Conservation (phyloP, 2,797 vertebrate species). For the Mormyrus proboscirostris region DNA sequence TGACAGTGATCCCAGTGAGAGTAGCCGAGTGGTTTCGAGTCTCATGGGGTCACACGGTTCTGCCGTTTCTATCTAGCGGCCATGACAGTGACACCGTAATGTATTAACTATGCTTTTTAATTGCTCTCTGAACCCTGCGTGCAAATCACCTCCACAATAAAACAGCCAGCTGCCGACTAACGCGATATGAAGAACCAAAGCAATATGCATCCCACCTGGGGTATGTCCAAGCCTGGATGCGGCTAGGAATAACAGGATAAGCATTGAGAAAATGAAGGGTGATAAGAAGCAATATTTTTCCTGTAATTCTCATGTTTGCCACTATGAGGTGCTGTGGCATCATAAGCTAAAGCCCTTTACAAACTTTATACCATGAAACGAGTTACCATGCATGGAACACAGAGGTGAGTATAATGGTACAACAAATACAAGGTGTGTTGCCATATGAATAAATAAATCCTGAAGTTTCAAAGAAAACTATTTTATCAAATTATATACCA, state of each 20-base stretch:
- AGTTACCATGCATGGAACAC: not conserved
- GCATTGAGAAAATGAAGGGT: not conserved
- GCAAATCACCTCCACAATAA: not conserved
- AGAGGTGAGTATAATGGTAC: not conserved
- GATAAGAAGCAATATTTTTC: not conserved
- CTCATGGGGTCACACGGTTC: not conserved
- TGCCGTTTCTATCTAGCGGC: not conserved
- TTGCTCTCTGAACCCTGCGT: not conserved
- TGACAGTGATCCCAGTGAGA: not conserved
- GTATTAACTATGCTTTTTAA: not conserved
- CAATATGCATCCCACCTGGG: not conserved
- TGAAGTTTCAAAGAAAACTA: not conserved
- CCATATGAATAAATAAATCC: not conserved
- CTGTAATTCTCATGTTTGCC: slow-evolving; percentile 34
- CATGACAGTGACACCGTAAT: not conserved
- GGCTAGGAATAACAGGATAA: not conserved
- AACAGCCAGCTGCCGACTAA: not conserved
- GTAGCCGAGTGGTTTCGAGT: not conserved
- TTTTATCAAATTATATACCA: not conserved
- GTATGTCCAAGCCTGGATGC: not conserved
- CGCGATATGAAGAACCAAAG: not conserved
- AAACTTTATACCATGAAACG: not conserved
- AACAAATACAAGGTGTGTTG: not conserved
- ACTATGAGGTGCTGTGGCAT: slow-evolving; percentile 50
- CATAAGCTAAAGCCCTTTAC: slow-evolving; percentile 13